These are phyloP conservation scores for Cryptocheilus praepositus DNA, from an alignment of 2,888 invertebrate species.

Conservation along the genomic window DNA sequence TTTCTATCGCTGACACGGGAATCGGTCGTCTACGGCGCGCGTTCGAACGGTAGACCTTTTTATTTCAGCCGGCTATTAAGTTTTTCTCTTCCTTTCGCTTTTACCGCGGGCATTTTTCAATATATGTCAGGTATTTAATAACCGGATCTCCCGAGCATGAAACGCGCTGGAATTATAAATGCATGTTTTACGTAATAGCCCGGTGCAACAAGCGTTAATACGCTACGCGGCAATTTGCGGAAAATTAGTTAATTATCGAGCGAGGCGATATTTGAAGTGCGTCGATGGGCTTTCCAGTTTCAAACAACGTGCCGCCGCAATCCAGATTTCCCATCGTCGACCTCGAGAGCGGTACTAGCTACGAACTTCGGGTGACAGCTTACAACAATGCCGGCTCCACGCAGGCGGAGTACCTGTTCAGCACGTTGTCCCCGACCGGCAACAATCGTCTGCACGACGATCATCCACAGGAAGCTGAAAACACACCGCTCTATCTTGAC, in stretches of 20 bases:
- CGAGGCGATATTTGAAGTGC: neutral
- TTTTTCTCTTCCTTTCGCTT: no score
- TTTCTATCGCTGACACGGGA: no score
- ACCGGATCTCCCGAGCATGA: no score
- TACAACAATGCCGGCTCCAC: constrained; percentile 81
- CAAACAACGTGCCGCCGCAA: constrained; percentile 76
- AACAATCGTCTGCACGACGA: constrained; percentile 72
- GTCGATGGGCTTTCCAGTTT: constrained; percentile 66
- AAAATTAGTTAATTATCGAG: neutral
- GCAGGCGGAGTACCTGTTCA: constrained; percentile 78
- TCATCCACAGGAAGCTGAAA: constrained; percentile 61
- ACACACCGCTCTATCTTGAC: constrained; percentile 73
- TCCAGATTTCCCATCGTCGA: constrained; percentile 76
- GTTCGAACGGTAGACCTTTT: no score
- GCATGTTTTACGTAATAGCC: no score
- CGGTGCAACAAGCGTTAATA: no score
- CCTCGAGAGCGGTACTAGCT: constrained; percentile 76
- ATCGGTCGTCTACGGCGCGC: no score
- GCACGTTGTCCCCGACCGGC: constrained; percentile 77
- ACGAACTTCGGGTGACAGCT: constrained; percentile 78
- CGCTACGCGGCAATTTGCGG: neutral
- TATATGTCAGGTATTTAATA: no score
- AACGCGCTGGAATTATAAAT: no score
- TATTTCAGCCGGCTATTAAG: neutral
- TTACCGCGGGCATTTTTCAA: no score